phyloP scores from a whole-genome alignment of 2,888 invertebrate species.

The Drosophila dives region DNA sequence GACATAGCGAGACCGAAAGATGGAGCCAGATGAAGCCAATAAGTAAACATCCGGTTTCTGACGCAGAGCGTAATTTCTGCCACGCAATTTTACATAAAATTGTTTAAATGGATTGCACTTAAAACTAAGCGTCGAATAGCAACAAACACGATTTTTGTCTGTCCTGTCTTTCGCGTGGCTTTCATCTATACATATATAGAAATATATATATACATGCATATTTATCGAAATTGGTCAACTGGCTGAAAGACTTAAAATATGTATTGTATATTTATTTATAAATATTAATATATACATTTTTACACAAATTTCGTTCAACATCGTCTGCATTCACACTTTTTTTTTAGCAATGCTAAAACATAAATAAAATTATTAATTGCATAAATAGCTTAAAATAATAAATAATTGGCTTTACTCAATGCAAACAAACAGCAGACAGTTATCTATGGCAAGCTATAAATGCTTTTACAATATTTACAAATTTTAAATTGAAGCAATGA shows the following conservation, averaged over 20 bases:
- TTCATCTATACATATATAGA: background rate
- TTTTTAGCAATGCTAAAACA: constrained; percentile 24
- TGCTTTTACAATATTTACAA: constrained; percentile 20
- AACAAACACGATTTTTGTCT: constrained; percentile 29
- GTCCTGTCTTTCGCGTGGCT: constrained; percentile 5
- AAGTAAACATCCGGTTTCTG: constrained; percentile 29
- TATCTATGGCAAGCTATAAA: constrained; percentile 5
- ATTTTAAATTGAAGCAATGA: background rate
- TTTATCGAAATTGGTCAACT: background rate
- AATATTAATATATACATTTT: background rate
- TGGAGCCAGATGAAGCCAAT: constrained; percentile 34
- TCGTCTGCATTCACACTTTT: constrained; percentile 1
- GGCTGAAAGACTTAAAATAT: background rate
- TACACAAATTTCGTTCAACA: background rate
- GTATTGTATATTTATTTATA: background rate
- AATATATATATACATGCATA: background rate
- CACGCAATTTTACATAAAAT: constrained; percentile 53
- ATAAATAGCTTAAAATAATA: constrained; percentile 32
- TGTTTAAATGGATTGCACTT: constrained; percentile 58
- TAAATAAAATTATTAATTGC: constrained; percentile 34
- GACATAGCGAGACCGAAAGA: background rate
- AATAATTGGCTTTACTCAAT: constrained; percentile 14
- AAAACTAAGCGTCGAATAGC: constrained; percentile 29
- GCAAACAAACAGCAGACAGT: constrained; percentile 28
- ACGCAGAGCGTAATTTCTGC: constrained; percentile 36